These are phyloP conservation scores for Geophilus truncorum DNA, from an alignment of 2,888 invertebrate genomes.

Conservation along the genomic window DNA sequence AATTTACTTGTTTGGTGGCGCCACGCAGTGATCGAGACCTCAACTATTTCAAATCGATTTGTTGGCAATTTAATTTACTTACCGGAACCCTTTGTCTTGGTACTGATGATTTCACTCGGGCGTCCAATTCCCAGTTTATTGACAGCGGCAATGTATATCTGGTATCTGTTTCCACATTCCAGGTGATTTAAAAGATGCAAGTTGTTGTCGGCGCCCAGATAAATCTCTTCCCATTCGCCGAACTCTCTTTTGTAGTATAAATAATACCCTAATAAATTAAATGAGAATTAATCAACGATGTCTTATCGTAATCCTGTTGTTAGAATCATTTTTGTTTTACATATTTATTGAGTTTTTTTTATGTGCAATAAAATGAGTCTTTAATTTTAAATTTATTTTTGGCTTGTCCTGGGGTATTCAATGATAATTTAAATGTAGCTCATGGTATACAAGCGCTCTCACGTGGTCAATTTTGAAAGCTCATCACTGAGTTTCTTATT, in stretches of 20 bases:
- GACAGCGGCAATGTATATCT: constrained; percentile 25
- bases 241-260: constrained; percentile 31
- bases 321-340: no score
- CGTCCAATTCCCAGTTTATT: constrained; percentile 29
- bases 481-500: no score
- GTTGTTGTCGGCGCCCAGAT: background rate
- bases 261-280: constrained; percentile 31
- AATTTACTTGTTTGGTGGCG: background rate
- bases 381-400: no score
- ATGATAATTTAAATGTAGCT: no score
- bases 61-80: background rate
- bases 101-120: constrained; percentile 7
- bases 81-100: constrained; percentile 32
- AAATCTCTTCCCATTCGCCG: constrained; percentile 31
- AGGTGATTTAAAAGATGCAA: constrained; percentile 1
- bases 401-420: no score
- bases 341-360: no score
- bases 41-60: no score
- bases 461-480: no score
- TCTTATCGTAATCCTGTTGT: no score
- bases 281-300: no score
- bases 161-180: constrained; percentile 31
- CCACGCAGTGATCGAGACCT: background rate
- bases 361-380: no score
- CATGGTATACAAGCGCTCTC: no score